These are phyloP conservation scores for Pantherophis vulpinus DNA, from an alignment of 2,797 vertebrate species.

Conservation along the genomic window DNA sequence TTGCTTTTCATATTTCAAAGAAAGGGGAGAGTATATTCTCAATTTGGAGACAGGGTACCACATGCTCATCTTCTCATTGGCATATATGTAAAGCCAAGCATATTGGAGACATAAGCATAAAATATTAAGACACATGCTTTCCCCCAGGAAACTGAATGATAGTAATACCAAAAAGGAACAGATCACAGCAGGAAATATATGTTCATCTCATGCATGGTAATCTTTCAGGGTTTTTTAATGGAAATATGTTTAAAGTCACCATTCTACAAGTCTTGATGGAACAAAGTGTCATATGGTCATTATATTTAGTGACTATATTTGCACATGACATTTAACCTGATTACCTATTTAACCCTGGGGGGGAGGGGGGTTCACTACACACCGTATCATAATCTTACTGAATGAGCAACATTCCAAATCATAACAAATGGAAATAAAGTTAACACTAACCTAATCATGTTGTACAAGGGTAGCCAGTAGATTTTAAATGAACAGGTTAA, in stretches of 20 bases:
- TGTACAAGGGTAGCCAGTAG: not conserved
- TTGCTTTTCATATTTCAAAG: slow-evolving; percentile 9
- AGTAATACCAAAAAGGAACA: not conserved
- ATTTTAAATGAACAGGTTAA: not conserved
- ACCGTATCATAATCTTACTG: not conserved
- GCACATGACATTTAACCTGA: not conserved
- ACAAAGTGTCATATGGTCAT: not conserved
- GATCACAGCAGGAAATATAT: not conserved
- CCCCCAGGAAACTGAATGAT: not conserved
- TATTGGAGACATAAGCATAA: fast-evolving
- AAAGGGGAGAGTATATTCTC: not conserved
- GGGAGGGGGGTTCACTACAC: not conserved
- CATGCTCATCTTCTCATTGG: not conserved
- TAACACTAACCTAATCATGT: not conserved
- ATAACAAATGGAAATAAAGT: not conserved
- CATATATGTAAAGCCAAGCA: not conserved
- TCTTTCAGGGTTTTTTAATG: not conserved
- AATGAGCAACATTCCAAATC: not conserved
- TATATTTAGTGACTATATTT: not conserved
- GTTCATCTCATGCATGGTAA: not conserved
- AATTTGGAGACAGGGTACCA: not conserved
- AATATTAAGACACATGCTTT: not conserved
- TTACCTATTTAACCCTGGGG: not conserved
- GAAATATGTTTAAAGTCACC: not conserved
- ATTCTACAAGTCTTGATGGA: not conserved